Evolutionary conservation across 2,797 vertebrate genomes (phyloP), one percentile per base, ranked within the genome.

Genomic region (Mus caroli): DNA sequence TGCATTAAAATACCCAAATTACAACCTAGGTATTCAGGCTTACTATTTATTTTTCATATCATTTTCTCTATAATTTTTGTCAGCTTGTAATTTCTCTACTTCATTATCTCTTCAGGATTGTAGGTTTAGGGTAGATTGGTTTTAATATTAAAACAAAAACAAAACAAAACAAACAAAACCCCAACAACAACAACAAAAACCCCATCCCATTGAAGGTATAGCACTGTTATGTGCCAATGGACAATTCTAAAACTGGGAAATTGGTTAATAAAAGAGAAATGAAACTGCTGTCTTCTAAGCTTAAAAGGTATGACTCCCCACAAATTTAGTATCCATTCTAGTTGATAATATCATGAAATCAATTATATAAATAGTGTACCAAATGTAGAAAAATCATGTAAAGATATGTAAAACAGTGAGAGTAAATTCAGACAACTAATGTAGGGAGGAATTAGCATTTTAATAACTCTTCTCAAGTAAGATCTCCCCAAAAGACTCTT

Each of bases 341-440:
- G 34, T 67, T 90, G 58, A 58, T 4, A 92, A 84, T 13, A 58
- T 22, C 54, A 86, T 73, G 19, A 95, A 86, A 88, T 58, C 88
- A 80, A 50, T 75, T 60, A 58, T 64, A 58, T 46, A 37, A 71
- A 34, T 15, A 62, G 4, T 11, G 1, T 31, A 31, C 20, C 43
- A 54, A 52, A 79, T 76, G 24, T n/a, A 56, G 10, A 24, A 14
- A 71, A 76, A 1, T 85, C 34, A 88, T 92, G 10, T 40, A 34
- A 58, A 85, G 3, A 86, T 52, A 67, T 58, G 54, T 34, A 60
- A 85, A 87, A 13, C 14, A 80, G 76, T 14, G 24, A 9, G 40
- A 24, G 54, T 76, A 78, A 78, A 73, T 56, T 54, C 52, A 3
- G 19, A 80, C 6, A 62, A n/a, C 20, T 73, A 64, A 69, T 37